These are phyloP conservation scores for Opisthocomus hoazin DNA, from an alignment of 2,113 vertebrate genomes.

Conservation along the genomic window DNA sequence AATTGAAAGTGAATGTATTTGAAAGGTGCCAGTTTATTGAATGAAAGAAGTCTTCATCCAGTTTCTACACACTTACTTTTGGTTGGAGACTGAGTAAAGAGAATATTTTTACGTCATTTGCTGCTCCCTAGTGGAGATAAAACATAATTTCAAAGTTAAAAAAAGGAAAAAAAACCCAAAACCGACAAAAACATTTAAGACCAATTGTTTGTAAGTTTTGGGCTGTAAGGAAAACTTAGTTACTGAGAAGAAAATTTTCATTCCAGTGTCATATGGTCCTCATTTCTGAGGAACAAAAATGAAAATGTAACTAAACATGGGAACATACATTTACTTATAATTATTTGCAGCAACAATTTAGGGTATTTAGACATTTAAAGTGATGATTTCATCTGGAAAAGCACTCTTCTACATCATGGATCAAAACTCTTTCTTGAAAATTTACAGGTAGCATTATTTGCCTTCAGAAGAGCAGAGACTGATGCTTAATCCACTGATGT, in stretches of 20 bases:
- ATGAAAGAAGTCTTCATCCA: neutral
- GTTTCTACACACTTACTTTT: neutral
- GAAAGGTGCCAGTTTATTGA: neutral
- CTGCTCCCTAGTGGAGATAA: slow-evolving; percentile 61
- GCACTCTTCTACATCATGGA: neutral
- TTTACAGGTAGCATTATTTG: neutral
- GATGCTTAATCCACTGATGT: neutral
- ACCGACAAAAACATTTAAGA: no score
- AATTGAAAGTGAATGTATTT: neutral
- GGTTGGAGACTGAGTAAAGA: neutral
- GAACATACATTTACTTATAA: neutral
- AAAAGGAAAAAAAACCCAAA: neutral
- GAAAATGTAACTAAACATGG: neutral
- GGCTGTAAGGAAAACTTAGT: neutral
- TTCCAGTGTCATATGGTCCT: neutral
- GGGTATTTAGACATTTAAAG: neutral
- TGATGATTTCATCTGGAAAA: neutral
- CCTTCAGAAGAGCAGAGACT: neutral
- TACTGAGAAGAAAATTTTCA: neutral
- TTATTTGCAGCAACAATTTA: neutral
- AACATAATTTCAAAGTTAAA: neutral
- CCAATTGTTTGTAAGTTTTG: neutral
- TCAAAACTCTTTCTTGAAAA: neutral
- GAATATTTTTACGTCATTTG: slow-evolving; percentile 42
- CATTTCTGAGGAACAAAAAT: neutral